These are phyloP conservation scores for Cosmia pyralina DNA, from an alignment of 2,888 invertebrate genomes.

Conservation along the genomic window DNA sequence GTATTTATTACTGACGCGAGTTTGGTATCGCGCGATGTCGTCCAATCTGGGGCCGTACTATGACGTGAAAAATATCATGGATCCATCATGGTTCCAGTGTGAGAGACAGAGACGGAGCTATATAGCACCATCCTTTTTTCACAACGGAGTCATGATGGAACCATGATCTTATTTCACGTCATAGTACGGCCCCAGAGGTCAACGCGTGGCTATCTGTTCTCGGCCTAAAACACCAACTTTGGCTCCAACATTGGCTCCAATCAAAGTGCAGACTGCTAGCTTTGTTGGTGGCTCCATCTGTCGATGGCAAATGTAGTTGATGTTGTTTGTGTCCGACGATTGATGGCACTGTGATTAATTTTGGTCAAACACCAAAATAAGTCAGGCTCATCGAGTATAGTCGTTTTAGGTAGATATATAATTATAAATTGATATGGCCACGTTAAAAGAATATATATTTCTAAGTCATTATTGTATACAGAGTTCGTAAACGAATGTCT, in stretches of 20 bases:
- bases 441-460: conserved; percentile 47
- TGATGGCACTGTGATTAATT: conserved; percentile 51
- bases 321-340: conserved; percentile 54
- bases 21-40: not conserved
- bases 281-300: conserved; percentile 52
- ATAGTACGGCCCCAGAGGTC: too few relatives aligned
- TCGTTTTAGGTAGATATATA: conserved; percentile 43
- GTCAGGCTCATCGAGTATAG: conserved; percentile 25
- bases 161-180: too few relatives aligned
- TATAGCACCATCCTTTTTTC: too few relatives aligned
- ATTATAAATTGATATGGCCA: conserved; percentile 51
- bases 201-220: not conserved
- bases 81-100: too few relatives aligned
- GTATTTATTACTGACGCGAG: not conserved
- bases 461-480: conserved; percentile 59
- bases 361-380: conserved; percentile 31
- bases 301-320: conserved; percentile 47
- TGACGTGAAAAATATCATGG: too few relatives aligned
- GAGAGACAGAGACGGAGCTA: too few relatives aligned
- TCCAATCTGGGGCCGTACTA: not conserved
- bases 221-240: not conserved
- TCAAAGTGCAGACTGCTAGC: conserved; percentile 16
- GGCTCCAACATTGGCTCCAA: conserved; percentile 41
- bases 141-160: too few relatives aligned
- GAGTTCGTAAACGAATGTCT: conserved; percentile 58